Evolutionary conservation across 1,140 invertebrate genomes (phyloP).

Genomic region (Zophobas morio): DNA sequence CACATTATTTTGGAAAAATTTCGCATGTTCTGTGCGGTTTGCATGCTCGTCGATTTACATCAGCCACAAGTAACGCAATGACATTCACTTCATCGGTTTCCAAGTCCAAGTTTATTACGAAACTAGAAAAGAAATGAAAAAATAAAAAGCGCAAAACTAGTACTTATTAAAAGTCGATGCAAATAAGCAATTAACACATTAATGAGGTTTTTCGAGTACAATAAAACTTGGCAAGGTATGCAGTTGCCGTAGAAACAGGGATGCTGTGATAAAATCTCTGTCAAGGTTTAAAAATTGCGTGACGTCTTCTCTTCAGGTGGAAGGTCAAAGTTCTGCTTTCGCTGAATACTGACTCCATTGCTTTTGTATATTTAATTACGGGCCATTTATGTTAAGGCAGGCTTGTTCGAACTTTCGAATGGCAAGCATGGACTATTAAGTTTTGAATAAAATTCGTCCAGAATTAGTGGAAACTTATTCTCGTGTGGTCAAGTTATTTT

Average conservation of each 20-base stretch:
- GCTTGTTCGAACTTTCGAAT: conserved; percentile 19
- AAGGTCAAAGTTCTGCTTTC: conserved; percentile 33
- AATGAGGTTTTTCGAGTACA: neutral
- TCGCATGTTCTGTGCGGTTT: neutral
- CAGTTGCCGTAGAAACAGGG: neutral
- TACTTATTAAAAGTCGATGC: neutral
- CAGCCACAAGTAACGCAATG: conserved; percentile 6
- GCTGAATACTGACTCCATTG: conserved; percentile 3
- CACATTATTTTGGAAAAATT: neutral
- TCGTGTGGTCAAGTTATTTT: conserved; percentile 24
- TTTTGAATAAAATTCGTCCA: neutral
- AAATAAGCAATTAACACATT: conserved; percentile 13
- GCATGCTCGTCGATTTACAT: neutral
- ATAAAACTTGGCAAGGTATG: conserved; percentile 2
- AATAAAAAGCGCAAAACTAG: neutral
- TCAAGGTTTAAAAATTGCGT: conserved; percentile 31
- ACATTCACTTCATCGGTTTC: conserved; percentile 3
- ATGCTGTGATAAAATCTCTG: conserved; percentile 28
- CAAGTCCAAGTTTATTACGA: conserved; percentile 33
- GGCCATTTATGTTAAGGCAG: conserved; percentile 6
- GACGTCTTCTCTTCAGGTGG: neutral
- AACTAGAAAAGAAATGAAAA: neutral
- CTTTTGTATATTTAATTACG: conserved; percentile 13
- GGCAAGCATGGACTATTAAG: neutral
- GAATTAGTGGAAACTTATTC: conserved; percentile 20